Percentiles rank a stretch among this genome's conserved stretches.
phyloP scores from a whole-genome alignment of 2,888 invertebrate species.

The Netelia inedita region DNA sequence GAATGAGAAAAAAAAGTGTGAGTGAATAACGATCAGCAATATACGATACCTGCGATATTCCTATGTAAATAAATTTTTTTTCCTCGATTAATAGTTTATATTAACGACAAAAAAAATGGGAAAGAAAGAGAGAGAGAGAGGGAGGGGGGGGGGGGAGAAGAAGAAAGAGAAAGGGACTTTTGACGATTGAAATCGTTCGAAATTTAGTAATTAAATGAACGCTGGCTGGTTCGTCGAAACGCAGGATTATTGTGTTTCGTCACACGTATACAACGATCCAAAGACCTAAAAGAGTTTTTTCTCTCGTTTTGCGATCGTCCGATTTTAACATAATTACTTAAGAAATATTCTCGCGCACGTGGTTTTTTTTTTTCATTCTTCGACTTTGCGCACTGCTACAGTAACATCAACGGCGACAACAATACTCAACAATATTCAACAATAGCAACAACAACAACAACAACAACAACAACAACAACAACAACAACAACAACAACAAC shows the following conservation, averaged over 20 bases:
- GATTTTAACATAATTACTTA: constrained; percentile 41
- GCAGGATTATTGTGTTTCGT: constrained; percentile 39
- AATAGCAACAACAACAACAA: neutral
- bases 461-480: neutral
- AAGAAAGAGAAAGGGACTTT: neutral
- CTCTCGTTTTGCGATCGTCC: neutral
- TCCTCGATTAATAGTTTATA: constrained; percentile 42
- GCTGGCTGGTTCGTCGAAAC: constrained; percentile 32
- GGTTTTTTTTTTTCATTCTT: constrained; percentile 5
- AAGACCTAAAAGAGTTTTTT: constrained; percentile 51
- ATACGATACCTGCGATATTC: constrained; percentile 54
- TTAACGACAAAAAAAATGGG: constrained; percentile 26
- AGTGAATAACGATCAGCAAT: constrained; percentile 39
- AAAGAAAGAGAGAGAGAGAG: too few relatives aligned
- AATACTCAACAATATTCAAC: neutral
- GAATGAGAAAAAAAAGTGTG: constrained; percentile 13
- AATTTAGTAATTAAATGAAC: constrained; percentile 26
- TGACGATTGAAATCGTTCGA: constrained; percentile 45
- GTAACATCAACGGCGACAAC: neutral
- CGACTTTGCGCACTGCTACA: neutral
- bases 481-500: neutral
- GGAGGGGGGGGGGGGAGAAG: too few relatives aligned
- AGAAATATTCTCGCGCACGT: constrained; percentile 31
- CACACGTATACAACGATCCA: constrained; percentile 62
- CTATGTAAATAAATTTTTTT: constrained; percentile 68